phyloP scores from a whole-genome alignment of 2,797 vertebrate species.

The Tokudaia tokunoshimensis region DNA sequence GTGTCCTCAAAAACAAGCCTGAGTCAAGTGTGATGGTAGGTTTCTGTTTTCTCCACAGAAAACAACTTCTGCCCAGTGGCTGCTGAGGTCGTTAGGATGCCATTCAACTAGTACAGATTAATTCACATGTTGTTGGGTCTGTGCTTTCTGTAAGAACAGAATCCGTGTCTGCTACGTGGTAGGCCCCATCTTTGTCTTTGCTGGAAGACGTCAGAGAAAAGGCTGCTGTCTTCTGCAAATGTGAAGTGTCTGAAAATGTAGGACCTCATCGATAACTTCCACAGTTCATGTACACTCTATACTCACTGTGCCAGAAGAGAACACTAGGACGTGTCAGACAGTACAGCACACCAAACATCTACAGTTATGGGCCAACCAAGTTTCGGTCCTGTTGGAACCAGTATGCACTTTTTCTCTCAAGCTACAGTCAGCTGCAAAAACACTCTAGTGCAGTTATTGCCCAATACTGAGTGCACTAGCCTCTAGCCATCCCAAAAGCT shows the following conservation, averaged over 20 bases:
- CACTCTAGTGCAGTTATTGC: slow-evolving; percentile 63
- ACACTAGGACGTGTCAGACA: slow-evolving; percentile 63
- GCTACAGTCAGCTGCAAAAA: slow-evolving; percentile 74
- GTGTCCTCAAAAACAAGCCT: neutral
- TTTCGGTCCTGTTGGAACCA: slow-evolving; percentile 62
- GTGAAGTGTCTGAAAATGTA: neutral
- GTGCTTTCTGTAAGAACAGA: slow-evolving; percentile 37
- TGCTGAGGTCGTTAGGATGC: neutral
- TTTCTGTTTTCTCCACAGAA: neutral
- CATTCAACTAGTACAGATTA: neutral
- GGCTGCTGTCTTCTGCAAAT: neutral
- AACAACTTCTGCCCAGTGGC: neutral
- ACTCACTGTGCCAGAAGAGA: slow-evolving; percentile 48
- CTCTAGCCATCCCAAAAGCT: slow-evolving; percentile 58
- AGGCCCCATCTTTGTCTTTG: slow-evolving; percentile 57
- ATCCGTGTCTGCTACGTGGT: neutral
- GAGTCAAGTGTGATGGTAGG: neutral
- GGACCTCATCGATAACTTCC: slow-evolving; percentile 30
- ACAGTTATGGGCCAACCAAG: slow-evolving; percentile 45
- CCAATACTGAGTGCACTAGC: slow-evolving; percentile 46
- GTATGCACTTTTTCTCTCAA: slow-evolving; percentile 62
- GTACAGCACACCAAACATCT: slow-evolving; percentile 49
- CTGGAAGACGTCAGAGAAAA: slow-evolving; percentile 52
- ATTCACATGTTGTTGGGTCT: neutral
- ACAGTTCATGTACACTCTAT: slow-evolving; percentile 39